Base-by-base conservation (phyloP, 2,113 vertebrate genomes). In the Sprattus sprattus region DNA sequence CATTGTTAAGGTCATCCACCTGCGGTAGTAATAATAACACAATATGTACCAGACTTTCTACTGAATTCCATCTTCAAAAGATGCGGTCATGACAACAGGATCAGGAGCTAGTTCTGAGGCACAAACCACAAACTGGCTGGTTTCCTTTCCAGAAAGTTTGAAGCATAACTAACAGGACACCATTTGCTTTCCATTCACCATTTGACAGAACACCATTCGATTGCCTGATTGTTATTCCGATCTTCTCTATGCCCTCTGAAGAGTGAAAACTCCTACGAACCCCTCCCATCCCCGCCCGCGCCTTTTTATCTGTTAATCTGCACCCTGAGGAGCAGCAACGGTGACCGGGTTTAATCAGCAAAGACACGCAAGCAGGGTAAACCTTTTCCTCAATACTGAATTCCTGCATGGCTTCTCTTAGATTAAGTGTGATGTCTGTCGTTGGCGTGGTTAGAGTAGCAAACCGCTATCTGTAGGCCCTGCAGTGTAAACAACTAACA, bases 341-440 rank as follows among this genome's bases (percentile, higher is more conserved):
- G 85, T 85, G 85, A 88, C 85, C 82, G 81, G 57, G 83, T 83
- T 87, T 87, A 89, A 88, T 90, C 81, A 86, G 81, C 32, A 75
- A 4, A 57, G 45, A 44, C 50, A 83, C 45, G 45, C 18, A n/a
- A 25, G 32, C 20, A 32, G 2, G 13, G 10, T 71, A 28, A 71
- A 25, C 22, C 25, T 13, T 13, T 28, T 28, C 5, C 60, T n/a
- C 60, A 20, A 60, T 10, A 25, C 60, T 67, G 25, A 8, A 67
- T 67, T 67, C 60, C 64, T 71, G n/a, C 25, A 2, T 71, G n/a
- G 64, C 25, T 71, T 2, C 25, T 13, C 25, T 71, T 32, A 71
- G 32, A 71, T 71, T 11, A 71, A 71, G 25, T 71, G 64, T 11
- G 2, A 71, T 71, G 25, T 25, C 64, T 71, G 64, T 25, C 10